Conservation (phyloP, 2,113 vertebrate species). For the Amphiprion ocellaris region DNA sequence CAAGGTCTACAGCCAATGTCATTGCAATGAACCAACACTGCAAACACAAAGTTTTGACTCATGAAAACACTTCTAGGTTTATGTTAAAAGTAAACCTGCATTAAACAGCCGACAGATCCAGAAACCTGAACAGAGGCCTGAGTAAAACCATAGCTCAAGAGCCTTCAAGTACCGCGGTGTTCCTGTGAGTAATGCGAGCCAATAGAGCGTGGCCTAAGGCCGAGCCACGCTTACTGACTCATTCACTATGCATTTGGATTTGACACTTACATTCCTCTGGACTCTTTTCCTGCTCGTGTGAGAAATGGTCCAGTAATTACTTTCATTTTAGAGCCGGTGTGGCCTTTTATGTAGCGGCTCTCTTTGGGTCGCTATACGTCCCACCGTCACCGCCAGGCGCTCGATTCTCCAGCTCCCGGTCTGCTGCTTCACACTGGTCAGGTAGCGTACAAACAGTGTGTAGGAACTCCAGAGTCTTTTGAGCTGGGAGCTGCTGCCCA, state of each 20-base stretch:
- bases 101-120: neutral
- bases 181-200: constrained; percentile 24
- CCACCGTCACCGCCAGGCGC: constrained; percentile 7
- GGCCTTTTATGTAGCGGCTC: constrained; percentile 10
- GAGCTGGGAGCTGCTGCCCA: constrained; percentile 45
- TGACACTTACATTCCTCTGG: constrained; percentile 8
- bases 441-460: constrained; percentile 27
- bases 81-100: neutral
- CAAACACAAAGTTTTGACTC: too few relatives aligned
- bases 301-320: constrained; percentile 8
- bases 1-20: too few relatives aligned
- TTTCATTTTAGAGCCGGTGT: neutral
- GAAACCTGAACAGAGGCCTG: neutral
- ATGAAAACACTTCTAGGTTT: neutral
- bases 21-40: too few relatives aligned
- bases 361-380: neutral
- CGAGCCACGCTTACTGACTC: constrained; percentile 10
- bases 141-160: constrained; percentile 7
- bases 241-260: constrained; percentile 20
- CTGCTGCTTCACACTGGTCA: constrained; percentile 18
- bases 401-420: constrained; percentile 10
- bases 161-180: neutral
- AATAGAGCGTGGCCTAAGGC: constrained; percentile 18
- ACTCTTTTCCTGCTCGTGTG: neutral
- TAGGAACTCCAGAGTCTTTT: constrained; percentile 33